Base-by-base conservation (phyloP, 2,888 invertebrate genomes). In the Netelia inedita region DNA sequence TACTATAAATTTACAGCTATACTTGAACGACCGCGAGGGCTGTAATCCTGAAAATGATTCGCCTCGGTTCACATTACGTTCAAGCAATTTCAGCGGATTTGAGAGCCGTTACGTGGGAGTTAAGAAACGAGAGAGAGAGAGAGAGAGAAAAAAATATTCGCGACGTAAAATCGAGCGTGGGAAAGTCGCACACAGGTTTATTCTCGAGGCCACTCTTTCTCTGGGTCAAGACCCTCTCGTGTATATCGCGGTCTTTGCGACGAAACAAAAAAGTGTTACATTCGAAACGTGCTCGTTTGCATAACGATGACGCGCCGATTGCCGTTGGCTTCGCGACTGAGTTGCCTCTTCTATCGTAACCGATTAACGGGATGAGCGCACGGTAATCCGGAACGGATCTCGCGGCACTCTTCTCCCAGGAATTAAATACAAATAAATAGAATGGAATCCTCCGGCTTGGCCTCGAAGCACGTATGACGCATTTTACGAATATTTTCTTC, bases 111-210 rank as follows among this genome's bases (percentile, higher is more conserved):
- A 79, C 59, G 28, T 73, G 59, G 82, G 69, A 50, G 11, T 11
- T 61, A 46, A 53, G 53, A 16, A 69, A n/a, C 43, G 43, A 21
- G 57, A 68, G 16, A 63, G 35, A 65, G 46, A 61, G 43, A 35
- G 55, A 50, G 21, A 41, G 65, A 43, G 35, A 65, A 46, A 61
- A 59, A 41, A 55, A 61, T 69, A 79, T 78, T 85, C 59, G 80
- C 65, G 66, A 57, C 61, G 63, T 68, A 85, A 85, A 88, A 89
- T 88, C 73, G 84, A 87, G 84, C 86, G 88, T 87, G 86, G 83
- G 86, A 88, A 86, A 81, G 63, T 55, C 65, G 75, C 59, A 82
- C 69, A 66, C 74, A 71, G 73, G 72, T 79, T 79, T 71, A 63
- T 79, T 55, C 79, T 72, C 85, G 71, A 78, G 85, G 83, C 86